Percentiles rank a stretch among this genome's conserved stretches.
Conservation (phyloP, 2,113 vertebrate genomes). For the Potamarius usumacintae region DNA sequence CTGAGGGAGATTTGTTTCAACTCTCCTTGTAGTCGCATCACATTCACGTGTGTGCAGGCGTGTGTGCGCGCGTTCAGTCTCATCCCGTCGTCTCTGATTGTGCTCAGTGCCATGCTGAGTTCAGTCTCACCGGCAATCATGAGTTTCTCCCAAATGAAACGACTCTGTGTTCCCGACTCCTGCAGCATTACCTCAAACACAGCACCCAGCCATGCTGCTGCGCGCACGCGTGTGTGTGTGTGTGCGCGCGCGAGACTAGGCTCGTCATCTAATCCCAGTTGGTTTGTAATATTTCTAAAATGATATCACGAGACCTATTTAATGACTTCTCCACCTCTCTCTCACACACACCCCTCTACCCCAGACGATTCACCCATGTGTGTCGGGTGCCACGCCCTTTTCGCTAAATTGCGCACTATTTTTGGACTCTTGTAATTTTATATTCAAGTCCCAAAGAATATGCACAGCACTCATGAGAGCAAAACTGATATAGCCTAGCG, state of each 20-base stretch:
- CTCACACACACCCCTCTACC: not conserved
- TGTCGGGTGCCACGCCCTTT: constrained; percentile 26
- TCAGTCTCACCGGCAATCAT: constrained; percentile 19
- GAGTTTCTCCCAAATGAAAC: constrained; percentile 11
- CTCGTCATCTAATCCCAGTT: not conserved
- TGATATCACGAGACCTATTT: constrained; percentile 18
- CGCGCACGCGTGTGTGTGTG: not conserved
- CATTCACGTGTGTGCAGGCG: constrained; percentile 15
- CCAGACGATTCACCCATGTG: constrained; percentile 4
- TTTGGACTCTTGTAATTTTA: constrained; percentile 21
- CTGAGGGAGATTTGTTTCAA: not conserved
- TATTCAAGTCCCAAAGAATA: not conserved
- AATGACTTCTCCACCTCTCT: constrained; percentile 15
- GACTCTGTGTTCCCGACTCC: constrained; percentile 24
- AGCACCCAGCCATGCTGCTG: constrained; percentile 13
- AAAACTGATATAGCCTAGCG: constrained; percentile 13
- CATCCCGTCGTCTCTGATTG: constrained; percentile 33
- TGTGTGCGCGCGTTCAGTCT: constrained; percentile 8
- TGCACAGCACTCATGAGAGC: constrained; percentile 10
- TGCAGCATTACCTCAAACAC: constrained; percentile 35
- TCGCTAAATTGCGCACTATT: constrained; percentile 21
- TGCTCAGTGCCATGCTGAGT: constrained; percentile 31
- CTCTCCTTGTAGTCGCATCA: not conserved
- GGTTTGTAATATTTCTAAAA: constrained; percentile 29
- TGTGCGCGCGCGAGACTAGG: not conserved